phyloP scores from a whole-genome alignment of 2,113 vertebrate genomes.

The Maccullochella peelii region DNA sequence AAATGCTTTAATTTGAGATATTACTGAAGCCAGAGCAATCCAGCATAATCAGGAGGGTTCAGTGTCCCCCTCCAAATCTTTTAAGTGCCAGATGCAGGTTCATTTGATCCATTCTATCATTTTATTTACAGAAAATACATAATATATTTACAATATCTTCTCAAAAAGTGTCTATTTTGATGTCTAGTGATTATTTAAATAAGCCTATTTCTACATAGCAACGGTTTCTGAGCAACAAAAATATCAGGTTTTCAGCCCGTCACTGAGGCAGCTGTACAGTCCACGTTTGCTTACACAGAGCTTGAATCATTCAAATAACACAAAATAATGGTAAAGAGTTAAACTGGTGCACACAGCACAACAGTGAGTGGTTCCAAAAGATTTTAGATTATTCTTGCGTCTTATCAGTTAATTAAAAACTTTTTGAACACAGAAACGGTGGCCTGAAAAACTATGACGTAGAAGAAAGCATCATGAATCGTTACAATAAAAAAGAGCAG shows the following conservation, averaged over 20 bases:
- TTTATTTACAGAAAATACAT: conserved; percentile 82
- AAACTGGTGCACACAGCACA: conserved; percentile 50
- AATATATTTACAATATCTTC: conserved; percentile 70
- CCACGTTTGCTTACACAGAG: conserved; percentile 30
- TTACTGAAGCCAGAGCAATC: conserved; percentile 70
- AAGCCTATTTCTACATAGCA: conserved; percentile 54
- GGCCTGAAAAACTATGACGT: conserved; percentile 23
- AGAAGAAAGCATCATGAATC: conserved; percentile 34
- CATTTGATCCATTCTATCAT: conserved; percentile 59
- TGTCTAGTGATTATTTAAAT: conserved; percentile 61
- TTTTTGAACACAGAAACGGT: conserved; percentile 27
- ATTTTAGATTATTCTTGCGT: conserved; percentile 33
- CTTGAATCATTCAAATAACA: conserved; percentile 34
- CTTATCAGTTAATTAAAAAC: not conserved
- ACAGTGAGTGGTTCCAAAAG: conserved; percentile 58
- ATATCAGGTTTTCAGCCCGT: conserved; percentile 3
- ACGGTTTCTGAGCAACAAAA: conserved; percentile 37
- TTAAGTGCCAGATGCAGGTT: conserved; percentile 75
- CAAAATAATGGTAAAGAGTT: conserved; percentile 33
- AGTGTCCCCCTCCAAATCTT: conserved; percentile 31
- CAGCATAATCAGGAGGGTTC: conserved; percentile 54
- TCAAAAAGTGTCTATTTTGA: conserved; percentile 40
- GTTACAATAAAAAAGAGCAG: conserved; percentile 41
- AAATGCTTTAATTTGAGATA: conserved; percentile 78
- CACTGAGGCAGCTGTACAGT: conserved; percentile 40